Percentiles rank a stretch among this genome's conserved stretches.
phyloP scores from a whole-genome alignment of 2,888 invertebrate species.

The Clusia tigrina region DNA sequence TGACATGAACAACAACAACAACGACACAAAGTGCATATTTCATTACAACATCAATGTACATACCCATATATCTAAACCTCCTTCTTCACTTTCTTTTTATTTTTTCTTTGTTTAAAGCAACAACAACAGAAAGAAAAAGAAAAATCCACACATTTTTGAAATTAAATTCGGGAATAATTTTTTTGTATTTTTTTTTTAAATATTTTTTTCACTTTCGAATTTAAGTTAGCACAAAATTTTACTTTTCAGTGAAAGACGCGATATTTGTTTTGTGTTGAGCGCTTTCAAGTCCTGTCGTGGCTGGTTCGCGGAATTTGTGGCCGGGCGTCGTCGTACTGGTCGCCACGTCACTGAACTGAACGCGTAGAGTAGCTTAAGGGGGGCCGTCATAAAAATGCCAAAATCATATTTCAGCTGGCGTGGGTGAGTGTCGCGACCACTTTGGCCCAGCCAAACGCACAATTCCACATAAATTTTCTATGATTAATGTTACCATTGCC shows the following conservation, averaged over 20 bases:
- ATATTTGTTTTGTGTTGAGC: slow-evolving; percentile 6
- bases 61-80: slow-evolving; percentile 43
- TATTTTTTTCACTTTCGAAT: slow-evolving; percentile 26
- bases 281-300: background rate
- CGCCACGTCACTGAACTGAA: too few species aligned
- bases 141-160: slow-evolving; percentile 20
- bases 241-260: slow-evolving; percentile 36
- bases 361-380: too few species aligned
- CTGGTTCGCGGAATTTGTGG: too few species aligned
- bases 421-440: background rate
- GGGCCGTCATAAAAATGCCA: slow-evolving; percentile 17
- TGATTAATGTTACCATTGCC: slow-evolving; percentile 30
- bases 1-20: slow-evolving; percentile 21
- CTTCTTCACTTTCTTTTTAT: background rate
- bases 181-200: slow-evolving; percentile 28
- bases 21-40: slow-evolving; percentile 39
- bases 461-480: slow-evolving; percentile 19
- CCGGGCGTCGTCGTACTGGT: too few species aligned
- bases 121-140: slow-evolving; percentile 15
- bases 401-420: slow-evolving; percentile 30
- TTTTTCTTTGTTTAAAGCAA: too few species aligned
- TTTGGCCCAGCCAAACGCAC: background rate
- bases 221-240: slow-evolving; percentile 40
- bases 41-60: slow-evolving; percentile 63
- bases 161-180: slow-evolving; percentile 17